Base-by-base conservation (phyloP, 2,888 invertebrate genomes). In the Apocheima hispidaria region DNA sequence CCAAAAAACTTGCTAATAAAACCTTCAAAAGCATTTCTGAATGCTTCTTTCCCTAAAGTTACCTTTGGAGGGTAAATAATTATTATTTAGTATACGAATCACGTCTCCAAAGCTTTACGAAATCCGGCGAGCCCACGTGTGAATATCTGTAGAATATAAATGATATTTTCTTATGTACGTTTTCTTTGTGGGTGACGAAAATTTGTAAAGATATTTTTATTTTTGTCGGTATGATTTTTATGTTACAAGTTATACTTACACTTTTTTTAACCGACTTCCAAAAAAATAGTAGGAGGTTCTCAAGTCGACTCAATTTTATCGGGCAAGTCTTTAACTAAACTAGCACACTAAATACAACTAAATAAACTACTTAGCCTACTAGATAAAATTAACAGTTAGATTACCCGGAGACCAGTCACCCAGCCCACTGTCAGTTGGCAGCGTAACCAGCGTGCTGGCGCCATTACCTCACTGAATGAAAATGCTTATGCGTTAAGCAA, bases 61-160 rank as follows among this genome's bases (percentile, higher is more conserved):
- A 53, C 65, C 65, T 63, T 58, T 54, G 51, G 65, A 64, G 55
- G 69, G 71, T 71, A 74, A 72, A 77, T 78, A 73, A 79, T 79
- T 77, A 79, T 77, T 78, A 76, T 77, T 78, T 75, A 66, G 77
- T 66, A 77, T 56, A 46, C 75, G 64, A 65, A 71, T 72, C 78
- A 78, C 78, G 79, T 75, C 51, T 41, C 40, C 57, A 60, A 51
- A 66, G 75, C 74, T 75, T 79, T 73, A 70, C 67, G 69, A 73
- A 72, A 74, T 66, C 62, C 71, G 65, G 66, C 72, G 71, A 73
- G 65, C 61, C 73, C 75, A 77, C 78, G 81, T 83, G 83, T 85
- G 84, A 82, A 74, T 80, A 75, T 79, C 76, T 74, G 71, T 73
- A 71, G 85, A 84, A 85, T 82, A 83, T 82, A 79, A 86, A 85